Base-by-base conservation (phyloP, 2,888 invertebrate species). In the Parnassius mnemosyne region DNA sequence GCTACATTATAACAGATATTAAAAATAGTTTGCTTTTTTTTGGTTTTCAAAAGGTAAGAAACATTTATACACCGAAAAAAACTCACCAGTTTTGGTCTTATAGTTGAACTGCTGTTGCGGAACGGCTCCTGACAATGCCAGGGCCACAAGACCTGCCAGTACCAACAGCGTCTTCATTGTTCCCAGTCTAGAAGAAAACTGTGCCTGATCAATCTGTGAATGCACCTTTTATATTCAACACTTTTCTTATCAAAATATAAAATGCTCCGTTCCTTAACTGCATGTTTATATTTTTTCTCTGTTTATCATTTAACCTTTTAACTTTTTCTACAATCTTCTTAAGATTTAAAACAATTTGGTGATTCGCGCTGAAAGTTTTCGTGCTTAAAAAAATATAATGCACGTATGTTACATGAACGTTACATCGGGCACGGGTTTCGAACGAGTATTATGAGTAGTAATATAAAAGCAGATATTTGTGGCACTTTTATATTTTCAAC, bases 161-260 rank as follows among this genome's bases (percentile, higher is more conserved):
- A 89, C 76, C 68, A 91, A 66, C 80, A 89, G 84, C 83, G 89
- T 87, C 87, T 87, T 92, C 92, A 90, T 91, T 71, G 74, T 87
- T 69, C 69, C 71, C 75, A 72, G 75, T 68, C 68, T 70, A 72
- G 75, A 75, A 78, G 78, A 68, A 76, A 83, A 88, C 87, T 88
- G 87, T 88, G 64, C 76, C 66, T 60, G 44, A 47, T 60, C 61
- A 58, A 56, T 53, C 43, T 53, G 12, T 49, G 12, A 16, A 10
- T 41, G 44, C 57, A 66, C 53, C 58, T 69, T 75, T 71, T 75
- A 74, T 76, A 75, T 68, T 65, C 62, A 64, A 51, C 7, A 58
- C 50, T 57, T 53, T 50, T 57, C 63, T 71, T 72, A 72, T 72
- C 72, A 58, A 13, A 20, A 50, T 62, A 34, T 46, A 34, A 61